These are phyloP conservation scores for Oncorhynchus kisutch DNA, from an alignment of 2,113 vertebrate genomes.

Conservation along the genomic window DNA sequence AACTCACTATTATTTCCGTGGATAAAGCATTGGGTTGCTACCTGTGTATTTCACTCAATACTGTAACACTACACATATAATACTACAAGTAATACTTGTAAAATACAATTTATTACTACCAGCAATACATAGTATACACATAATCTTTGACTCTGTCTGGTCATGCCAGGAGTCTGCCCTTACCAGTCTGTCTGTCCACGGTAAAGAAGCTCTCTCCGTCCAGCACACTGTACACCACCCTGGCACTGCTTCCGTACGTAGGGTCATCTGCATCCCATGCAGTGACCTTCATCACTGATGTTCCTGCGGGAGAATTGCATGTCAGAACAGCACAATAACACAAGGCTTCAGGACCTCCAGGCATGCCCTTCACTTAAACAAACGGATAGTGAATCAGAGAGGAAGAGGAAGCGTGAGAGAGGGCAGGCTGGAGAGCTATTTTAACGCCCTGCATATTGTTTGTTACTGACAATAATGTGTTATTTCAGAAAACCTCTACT, in stretches of 20 bases:
- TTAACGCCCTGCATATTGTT: too few relatives aligned
- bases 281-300: conserved; percentile 96
- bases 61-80: too few relatives aligned
- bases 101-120: too few relatives aligned
- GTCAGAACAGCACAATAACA: conserved; percentile 20
- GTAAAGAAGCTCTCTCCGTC: conserved; percentile 92
- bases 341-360: neutral
- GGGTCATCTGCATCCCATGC: conserved; percentile 95
- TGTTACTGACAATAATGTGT: too few relatives aligned
- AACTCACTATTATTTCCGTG: too few relatives aligned
- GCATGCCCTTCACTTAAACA: neutral
- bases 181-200: conserved; percentile 93
- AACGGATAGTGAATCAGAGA: neutral
- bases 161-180: conserved; percentile 35
- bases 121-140: too few relatives aligned
- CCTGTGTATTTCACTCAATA: too few relatives aligned
- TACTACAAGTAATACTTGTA: too few relatives aligned
- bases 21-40: too few relatives aligned
- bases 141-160: too few relatives aligned
- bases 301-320: conserved; percentile 76
- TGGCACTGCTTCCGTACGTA: conserved; percentile 91
- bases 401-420: neutral
- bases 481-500: too few relatives aligned
- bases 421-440: neutral
- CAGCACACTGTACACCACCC: conserved; percentile 93